phyloP scores from a whole-genome alignment of 2,888 invertebrate species.

The Bibio marci region DNA sequence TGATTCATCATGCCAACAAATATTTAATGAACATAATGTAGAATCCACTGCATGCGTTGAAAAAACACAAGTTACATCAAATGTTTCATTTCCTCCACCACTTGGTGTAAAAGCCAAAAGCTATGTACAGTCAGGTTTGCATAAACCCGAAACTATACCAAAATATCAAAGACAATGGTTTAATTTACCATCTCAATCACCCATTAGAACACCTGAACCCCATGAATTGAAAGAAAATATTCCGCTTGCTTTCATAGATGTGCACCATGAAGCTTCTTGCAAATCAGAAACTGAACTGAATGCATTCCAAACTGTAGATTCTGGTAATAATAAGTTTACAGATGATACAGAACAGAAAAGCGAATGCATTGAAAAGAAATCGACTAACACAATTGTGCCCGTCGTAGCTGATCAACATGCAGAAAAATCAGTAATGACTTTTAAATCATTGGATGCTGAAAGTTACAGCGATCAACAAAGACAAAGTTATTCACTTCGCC shows the following conservation, averaged over 20 bases:
- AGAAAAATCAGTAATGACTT: slow-evolving; percentile 14
- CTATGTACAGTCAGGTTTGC: slow-evolving; percentile 34
- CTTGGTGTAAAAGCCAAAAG: slow-evolving; percentile 18
- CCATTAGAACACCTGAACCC: slow-evolving; percentile 37
- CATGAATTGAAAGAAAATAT: slow-evolving; percentile 31
- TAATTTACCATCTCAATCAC: slow-evolving; percentile 37
- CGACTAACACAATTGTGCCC: slow-evolving; percentile 6
- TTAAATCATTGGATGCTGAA: background rate
- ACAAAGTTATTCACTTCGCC: slow-evolving; percentile 34
- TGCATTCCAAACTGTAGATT: background rate
- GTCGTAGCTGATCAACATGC: slow-evolving; percentile 14
- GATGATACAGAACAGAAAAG: background rate
- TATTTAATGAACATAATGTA: slow-evolving; percentile 19
- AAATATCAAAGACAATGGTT: slow-evolving; percentile 46
- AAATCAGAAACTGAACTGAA: background rate
- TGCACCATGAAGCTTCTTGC: slow-evolving; percentile 10
- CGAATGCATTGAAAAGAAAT: background rate
- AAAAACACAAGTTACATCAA: background rate
- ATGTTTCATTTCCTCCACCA: slow-evolving; percentile 4
- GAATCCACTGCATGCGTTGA: slow-evolving; percentile 22
- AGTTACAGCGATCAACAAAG: slow-evolving; percentile 9
- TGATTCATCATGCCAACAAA: background rate
- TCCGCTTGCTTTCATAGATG: slow-evolving; percentile 28
- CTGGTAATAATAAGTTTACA: background rate
- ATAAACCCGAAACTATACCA: slow-evolving; percentile 44